Evolutionary conservation across 1,140 invertebrate genomes (phyloP).

Genomic region (Caerostris extrusa): DNA sequence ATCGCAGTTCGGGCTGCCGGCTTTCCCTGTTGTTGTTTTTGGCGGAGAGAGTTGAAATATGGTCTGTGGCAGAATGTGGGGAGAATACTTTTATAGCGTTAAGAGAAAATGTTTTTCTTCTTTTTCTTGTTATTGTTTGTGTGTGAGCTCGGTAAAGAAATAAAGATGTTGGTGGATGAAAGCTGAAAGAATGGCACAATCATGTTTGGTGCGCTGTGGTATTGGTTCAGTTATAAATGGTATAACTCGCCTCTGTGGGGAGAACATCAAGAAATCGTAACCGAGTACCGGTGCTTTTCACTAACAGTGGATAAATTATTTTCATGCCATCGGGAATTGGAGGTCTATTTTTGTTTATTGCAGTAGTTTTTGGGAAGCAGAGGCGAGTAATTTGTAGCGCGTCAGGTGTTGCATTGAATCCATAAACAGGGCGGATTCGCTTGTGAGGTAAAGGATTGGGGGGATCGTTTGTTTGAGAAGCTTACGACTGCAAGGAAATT

Average conservation of each 20-base stretch:
- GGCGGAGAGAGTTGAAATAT: slow-evolving; percentile 21
- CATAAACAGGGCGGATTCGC: background rate
- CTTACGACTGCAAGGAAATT: too few species aligned
- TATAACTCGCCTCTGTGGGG: background rate
- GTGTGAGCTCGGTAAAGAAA: background rate
- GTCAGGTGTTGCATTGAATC: background rate
- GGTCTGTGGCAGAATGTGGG: background rate
- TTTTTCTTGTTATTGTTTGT: background rate
- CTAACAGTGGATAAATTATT: background rate
- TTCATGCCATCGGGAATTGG: background rate
- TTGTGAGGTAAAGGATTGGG: background rate
- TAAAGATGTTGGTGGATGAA: background rate
- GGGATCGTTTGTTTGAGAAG: too few species aligned
- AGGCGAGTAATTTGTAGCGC: background rate
- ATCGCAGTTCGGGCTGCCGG: slow-evolving; percentile 13
- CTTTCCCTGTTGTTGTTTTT: background rate
- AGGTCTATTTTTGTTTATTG: background rate
- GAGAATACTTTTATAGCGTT: slow-evolving; percentile 1
- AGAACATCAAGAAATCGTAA: background rate
- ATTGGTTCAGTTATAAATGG: background rate
- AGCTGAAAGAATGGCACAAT: background rate
- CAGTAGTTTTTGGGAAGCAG: background rate
- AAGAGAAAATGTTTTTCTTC: background rate
- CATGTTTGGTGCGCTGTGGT: background rate
- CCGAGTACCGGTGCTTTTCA: background rate